Base-by-base conservation (phyloP, 2,888 invertebrate genomes). In the Strigamia maritima region DNA sequence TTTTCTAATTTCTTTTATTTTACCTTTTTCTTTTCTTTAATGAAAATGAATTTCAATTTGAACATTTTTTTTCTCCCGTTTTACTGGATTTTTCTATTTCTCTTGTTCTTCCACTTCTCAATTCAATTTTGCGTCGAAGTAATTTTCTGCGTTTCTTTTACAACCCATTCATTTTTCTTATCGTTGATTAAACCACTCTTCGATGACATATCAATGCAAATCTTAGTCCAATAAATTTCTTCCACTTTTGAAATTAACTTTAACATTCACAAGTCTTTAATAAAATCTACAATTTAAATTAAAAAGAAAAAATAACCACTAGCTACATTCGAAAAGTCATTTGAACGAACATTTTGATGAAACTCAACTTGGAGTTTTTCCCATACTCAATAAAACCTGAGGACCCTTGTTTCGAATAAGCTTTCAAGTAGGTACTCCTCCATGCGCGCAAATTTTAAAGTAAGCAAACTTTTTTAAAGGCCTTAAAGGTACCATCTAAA, bases 11-110 rank as follows among this genome's bases (percentile, higher is more conserved):
- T 70, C 28, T 70, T 26, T 28, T n/a, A 4, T 28, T 54, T 54
- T 54, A 22, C 19, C 49, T 14, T 49, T n/a, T 49, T n/a, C 49
- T 54, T 54, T 35, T 54, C 22, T 19, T 54, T 54, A 70, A 70
- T 70, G 70, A 70, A 70, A 70, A 70, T 28, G 70, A 70, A 70
- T 70, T 70, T 70, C 70, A 70, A 70, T 70, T 70, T 70, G 70
- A 26, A 70, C 12, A 12, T 70, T 70, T 54, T 70, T 28, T 70
- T 26, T 26, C 28, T 14, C 12, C 28, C 28, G 24, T 65, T 49
- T 10, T 49, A 14, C 26, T 24, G 10, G 28, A 7, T 14, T 28
- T 28, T 28, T 70, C 70, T 70, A 54, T 70, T 28, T 28, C 28
- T 70, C 70, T 70, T 70, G 14, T 28, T 28, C 26, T 28, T 26